These are phyloP conservation scores for Sphaerophoria rueppellii DNA, from an alignment of 2,888 invertebrate species.

Conservation along the genomic window DNA sequence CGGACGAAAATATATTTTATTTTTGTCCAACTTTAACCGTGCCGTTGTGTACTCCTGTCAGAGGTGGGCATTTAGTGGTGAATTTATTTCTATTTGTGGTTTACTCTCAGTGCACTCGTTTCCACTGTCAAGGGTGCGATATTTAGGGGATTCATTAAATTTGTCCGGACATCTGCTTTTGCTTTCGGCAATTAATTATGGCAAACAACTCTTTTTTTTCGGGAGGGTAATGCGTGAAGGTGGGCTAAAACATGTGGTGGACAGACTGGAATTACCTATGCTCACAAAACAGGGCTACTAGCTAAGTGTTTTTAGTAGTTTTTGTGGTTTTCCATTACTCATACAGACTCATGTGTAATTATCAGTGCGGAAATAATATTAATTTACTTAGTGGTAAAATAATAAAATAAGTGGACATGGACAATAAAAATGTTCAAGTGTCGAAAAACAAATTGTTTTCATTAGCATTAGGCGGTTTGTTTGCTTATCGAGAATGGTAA, in stretches of 20 bases:
- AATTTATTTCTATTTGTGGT: conserved; percentile 55
- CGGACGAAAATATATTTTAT: conserved; percentile 19
- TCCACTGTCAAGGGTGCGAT: not conserved
- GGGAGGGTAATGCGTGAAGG: not conserved
- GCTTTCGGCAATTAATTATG: conserved; percentile 11
- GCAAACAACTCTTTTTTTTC: not conserved
- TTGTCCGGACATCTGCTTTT: conserved; percentile 23
- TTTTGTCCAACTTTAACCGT: conserved; percentile 40
- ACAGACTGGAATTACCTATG: not conserved
- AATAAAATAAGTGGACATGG: conserved; percentile 18
- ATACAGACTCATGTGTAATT: conserved; percentile 16
- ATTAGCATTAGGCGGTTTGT: not conserved
- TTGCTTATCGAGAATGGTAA: conserved; percentile 24
- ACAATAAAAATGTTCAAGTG: conserved; percentile 27
- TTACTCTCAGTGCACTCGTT: not conserved
- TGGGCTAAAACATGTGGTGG: conserved; percentile 16
- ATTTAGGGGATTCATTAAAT: not conserved
- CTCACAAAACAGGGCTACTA: not conserved
- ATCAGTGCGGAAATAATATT: conserved; percentile 29
- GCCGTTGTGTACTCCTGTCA: no score
- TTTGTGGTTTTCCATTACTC: conserved; percentile 19
- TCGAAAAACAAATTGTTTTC: not conserved
- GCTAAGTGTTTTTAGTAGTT: conserved; percentile 7
- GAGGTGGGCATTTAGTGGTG: not conserved
- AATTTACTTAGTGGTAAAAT: conserved; percentile 37